A percentile compares a stretch with the other conserved stretches of the same genome.
These are phyloP conservation scores for Phyllotis vaccarum DNA, from an alignment of 2,797 vertebrate genomes.

Conservation along the genomic window DNA sequence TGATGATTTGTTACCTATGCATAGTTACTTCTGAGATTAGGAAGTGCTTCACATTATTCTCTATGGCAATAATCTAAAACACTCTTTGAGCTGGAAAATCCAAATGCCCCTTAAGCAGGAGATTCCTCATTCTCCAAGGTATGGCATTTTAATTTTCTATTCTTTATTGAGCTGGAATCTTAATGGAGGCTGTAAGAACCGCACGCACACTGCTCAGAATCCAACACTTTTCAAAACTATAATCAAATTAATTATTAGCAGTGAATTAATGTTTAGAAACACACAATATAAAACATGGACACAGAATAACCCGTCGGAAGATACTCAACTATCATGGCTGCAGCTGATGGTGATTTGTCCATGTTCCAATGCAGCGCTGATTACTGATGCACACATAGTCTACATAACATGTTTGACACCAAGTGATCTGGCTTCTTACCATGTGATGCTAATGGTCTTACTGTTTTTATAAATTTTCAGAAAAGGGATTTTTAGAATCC, in stretches of 20 bases:
- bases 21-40: slow-evolving; percentile 79
- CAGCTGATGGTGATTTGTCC: background rate
- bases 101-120: slow-evolving; percentile 77
- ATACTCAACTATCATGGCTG: background rate
- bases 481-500: background rate
- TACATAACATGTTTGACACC: background rate
- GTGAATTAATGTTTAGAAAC: slow-evolving; percentile 37
- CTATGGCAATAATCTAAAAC: slow-evolving; percentile 78
- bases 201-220: slow-evolving; percentile 25
- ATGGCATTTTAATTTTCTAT: slow-evolving; percentile 71
- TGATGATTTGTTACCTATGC: slow-evolving; percentile 76
- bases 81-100: slow-evolving; percentile 84
- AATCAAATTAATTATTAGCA: slow-evolving; percentile 60
- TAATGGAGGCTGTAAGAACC: background rate
- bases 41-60: slow-evolving; percentile 58
- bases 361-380: slow-evolving; percentile 43
- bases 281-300: slow-evolving; percentile 23
- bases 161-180: slow-evolving; percentile 71
- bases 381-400: slow-evolving; percentile 20
- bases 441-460: background rate
- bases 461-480: background rate
- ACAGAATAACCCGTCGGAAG: slow-evolving; percentile 22
- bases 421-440: slow-evolving; percentile 30
- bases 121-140: slow-evolving; percentile 76
- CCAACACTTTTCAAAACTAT: slow-evolving; percentile 48